These are phyloP conservation scores for Triplophysa tibetana DNA, from an alignment of 2,113 vertebrate species.

Conservation along the genomic window DNA sequence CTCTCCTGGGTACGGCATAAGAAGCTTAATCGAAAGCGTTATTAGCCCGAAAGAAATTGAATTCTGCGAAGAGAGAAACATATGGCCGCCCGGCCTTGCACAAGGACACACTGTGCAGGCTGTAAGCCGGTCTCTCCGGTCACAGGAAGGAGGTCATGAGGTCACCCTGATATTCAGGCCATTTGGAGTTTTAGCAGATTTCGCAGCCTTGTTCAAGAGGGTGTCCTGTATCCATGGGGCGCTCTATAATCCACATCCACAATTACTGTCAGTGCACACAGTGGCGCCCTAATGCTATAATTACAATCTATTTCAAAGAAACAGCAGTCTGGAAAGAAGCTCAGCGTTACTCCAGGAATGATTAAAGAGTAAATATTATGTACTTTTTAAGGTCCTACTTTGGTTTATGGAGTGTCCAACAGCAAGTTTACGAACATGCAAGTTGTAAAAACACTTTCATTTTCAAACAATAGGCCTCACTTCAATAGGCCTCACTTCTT, in stretches of 20 bases:
- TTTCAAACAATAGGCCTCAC: too few species aligned
- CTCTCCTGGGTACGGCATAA: conserved; percentile 20
- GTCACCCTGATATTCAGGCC: not conserved
- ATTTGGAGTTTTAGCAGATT: not conserved
- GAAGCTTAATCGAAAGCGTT: conserved; percentile 46
- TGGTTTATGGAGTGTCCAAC: too few species aligned
- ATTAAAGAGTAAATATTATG: not conserved
- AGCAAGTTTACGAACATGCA: too few species aligned
- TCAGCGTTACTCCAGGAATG: not conserved
- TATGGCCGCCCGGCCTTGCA: not conserved
- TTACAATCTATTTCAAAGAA: conserved; percentile 64
- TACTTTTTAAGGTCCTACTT: too few species aligned
- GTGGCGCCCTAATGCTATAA: conserved; percentile 62
- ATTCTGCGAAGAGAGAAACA: conserved; percentile 39
- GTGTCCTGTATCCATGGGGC: not conserved
- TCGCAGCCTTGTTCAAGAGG: conserved; percentile 11
- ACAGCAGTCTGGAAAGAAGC: conserved; percentile 51
- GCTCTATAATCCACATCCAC: conserved; percentile 50
- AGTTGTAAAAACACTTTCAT: too few species aligned
- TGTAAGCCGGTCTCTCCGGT: not conserved
- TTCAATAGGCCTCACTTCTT: too few species aligned
- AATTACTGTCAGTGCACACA: conserved; percentile 58
- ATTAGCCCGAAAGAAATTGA: conserved; percentile 38
- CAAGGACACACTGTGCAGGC: not conserved
- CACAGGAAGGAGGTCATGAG: not conserved